A percentile compares a stretch with the other conserved stretches of the same genome.
phyloP scores from a whole-genome alignment of 2,113 vertebrate species.

The Rhea pennata region DNA sequence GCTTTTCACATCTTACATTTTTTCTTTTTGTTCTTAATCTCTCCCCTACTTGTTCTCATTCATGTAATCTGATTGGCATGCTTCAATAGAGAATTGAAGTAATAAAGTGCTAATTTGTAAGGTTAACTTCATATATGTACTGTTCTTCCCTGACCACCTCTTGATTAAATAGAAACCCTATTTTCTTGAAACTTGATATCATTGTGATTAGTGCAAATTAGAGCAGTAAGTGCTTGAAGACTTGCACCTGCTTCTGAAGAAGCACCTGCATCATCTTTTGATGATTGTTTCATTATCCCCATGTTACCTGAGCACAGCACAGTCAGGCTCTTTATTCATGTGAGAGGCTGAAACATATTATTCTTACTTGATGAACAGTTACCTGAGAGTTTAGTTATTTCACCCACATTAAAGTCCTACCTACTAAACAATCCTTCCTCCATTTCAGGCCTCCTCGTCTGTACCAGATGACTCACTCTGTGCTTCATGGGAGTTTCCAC shows the following conservation, averaged over 20 bases:
- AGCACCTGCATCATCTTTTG: background rate
- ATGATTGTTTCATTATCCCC: background rate
- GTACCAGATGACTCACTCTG: background rate
- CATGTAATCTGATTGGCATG: background rate
- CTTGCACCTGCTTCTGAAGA: background rate
- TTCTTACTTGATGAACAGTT: background rate
- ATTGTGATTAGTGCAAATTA: background rate
- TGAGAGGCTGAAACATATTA: background rate
- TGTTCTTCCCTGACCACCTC: background rate
- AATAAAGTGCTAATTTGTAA: rapidly evolving
- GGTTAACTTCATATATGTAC: background rate
- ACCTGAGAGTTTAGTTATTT: background rate
- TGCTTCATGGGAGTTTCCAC: background rate
- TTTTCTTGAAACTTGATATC: background rate
- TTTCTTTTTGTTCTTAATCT: background rate
- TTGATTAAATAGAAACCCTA: background rate
- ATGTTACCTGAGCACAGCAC: background rate
- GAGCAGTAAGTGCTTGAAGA: background rate
- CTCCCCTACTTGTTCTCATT: background rate
- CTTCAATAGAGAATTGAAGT: background rate
- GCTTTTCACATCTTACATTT: background rate
- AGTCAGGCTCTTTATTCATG: background rate
- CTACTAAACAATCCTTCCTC: background rate
- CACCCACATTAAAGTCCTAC: background rate
- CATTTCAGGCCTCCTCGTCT: background rate